A percentile compares a stretch with the other conserved stretches of the same genome.
These are phyloP conservation scores for Bugula neritina DNA, from an alignment of 2,888 invertebrate genomes.

Conservation along the genomic window DNA sequence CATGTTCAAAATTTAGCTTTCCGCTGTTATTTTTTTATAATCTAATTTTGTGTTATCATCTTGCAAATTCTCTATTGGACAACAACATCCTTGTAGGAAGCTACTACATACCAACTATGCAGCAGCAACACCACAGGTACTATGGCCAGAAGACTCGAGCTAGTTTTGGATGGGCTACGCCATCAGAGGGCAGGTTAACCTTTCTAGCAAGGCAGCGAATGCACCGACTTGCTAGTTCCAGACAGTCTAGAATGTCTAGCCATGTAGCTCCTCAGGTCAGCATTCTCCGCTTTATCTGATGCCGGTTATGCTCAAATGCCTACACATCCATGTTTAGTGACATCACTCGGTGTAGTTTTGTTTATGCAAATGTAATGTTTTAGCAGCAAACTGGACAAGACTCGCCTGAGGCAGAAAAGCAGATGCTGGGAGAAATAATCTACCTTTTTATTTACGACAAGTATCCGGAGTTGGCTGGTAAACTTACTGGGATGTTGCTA, in stretches of 20 bases:
- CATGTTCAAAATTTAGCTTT: too few relatives aligned
- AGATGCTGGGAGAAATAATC: slow-evolving; percentile 95
- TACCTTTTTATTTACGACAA: slow-evolving; percentile 85
- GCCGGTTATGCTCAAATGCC: too few relatives aligned
- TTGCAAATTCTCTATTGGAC: too few relatives aligned
- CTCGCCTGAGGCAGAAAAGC: slow-evolving; percentile 92
- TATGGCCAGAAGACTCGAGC: slow-evolving; percentile 62
- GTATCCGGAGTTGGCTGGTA: slow-evolving; percentile 89
- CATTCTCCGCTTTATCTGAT: too few relatives aligned
- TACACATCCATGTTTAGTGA: background rate
- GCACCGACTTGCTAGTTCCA: slow-evolving; percentile 57
- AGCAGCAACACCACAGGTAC: slow-evolving; percentile 74
- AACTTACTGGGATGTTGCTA: slow-evolving; percentile 97
- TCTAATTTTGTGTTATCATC: too few relatives aligned
- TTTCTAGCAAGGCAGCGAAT: slow-evolving; percentile 55
- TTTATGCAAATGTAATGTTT: too few relatives aligned
- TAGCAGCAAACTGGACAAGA: slow-evolving; percentile 86
- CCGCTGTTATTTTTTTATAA: too few relatives aligned
- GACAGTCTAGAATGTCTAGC: slow-evolving; percentile 46
- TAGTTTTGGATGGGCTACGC: slow-evolving; percentile 65
- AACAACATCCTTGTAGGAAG: slow-evolving; percentile 58
- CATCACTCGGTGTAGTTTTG: too few relatives aligned
- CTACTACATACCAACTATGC: slow-evolving; percentile 86
- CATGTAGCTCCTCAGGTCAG: slow-evolving; percentile 33
- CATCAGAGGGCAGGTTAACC: slow-evolving; percentile 63